Percentiles rank a stretch among this genome's conserved stretches.
Conservation (phyloP, 2,113 vertebrate species). For the Pagrus major region DNA sequence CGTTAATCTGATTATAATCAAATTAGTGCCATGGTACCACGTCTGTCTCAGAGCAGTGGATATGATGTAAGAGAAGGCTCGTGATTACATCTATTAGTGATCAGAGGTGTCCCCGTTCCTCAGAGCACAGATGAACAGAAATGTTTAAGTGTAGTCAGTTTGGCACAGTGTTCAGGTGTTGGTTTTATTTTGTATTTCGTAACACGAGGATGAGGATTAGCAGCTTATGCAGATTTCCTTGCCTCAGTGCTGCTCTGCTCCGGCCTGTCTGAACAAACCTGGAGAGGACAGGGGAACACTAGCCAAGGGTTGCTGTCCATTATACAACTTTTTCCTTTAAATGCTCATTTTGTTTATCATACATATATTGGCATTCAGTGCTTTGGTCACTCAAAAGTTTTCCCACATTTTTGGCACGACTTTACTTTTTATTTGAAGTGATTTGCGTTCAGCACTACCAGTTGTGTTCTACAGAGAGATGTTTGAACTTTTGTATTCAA, state of each 20-base stretch:
- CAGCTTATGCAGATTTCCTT: conserved; percentile 65
- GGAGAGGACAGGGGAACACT: neutral
- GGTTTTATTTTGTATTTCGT: conserved; percentile 46
- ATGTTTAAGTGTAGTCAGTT: neutral
- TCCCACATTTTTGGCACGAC: too few relatives aligned
- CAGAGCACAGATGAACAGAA: neutral
- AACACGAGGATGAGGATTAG: conserved; percentile 71
- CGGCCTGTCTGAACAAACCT: conserved; percentile 29
- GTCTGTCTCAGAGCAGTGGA: conserved; percentile 6
- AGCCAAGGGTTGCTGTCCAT: neutral
- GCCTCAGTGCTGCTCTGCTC: neutral
- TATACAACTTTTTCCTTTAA: neutral
- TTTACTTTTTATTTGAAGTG: too few relatives aligned
- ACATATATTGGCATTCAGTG: too few relatives aligned
- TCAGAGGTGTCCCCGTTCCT: neutral
- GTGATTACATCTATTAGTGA: neutral
- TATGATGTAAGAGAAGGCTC: neutral
- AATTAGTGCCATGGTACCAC: conserved; percentile 6
- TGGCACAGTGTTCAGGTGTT: neutral
- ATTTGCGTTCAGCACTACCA: too few relatives aligned
- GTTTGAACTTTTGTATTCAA: too few relatives aligned
- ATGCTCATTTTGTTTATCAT: neutral
- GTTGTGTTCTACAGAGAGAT: too few relatives aligned
- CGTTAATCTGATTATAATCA: conserved; percentile 51
- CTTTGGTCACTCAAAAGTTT: too few relatives aligned